Conservation (phyloP, 2,797 vertebrate species). For the Trematomus bernacchii region DNA sequence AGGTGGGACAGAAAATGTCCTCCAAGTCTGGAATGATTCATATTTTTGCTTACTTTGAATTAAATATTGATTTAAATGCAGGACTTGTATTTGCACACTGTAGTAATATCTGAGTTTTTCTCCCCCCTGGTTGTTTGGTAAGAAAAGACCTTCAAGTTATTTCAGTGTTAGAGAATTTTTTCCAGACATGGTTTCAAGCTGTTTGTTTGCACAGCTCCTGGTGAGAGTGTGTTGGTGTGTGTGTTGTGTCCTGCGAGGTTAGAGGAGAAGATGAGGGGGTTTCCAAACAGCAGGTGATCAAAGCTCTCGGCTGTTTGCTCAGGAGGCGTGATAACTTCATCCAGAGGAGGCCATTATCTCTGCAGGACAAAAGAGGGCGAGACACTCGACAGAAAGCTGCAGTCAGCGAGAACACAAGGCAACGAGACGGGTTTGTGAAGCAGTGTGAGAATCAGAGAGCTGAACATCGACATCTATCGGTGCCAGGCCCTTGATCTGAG, state of each 20-base stretch:
- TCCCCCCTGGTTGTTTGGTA: too few relatives aligned
- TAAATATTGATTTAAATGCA: too few relatives aligned
- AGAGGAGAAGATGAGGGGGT: conserved; percentile 21
- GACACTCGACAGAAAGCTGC: background rate
- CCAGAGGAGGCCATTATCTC: conserved; percentile 38
- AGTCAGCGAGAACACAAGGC: background rate
- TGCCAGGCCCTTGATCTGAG: too few relatives aligned
- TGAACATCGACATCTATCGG: too few relatives aligned
- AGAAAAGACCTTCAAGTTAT: too few relatives aligned
- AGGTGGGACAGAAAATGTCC: too few relatives aligned
- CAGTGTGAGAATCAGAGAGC: background rate
- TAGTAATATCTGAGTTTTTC: too few relatives aligned
- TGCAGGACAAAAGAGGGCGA: conserved; percentile 24
- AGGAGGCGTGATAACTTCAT: conserved; percentile 9
- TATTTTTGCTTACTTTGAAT: too few relatives aligned
- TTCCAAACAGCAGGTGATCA: conserved; percentile 40
- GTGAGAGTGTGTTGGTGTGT: background rate
- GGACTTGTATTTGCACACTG: too few relatives aligned
- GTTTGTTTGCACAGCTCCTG: background rate
- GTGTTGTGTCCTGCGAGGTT: background rate
- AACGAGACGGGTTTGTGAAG: background rate
- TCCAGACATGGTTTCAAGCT: too few relatives aligned
- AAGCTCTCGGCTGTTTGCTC: conserved; percentile 13
- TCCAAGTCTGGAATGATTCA: too few relatives aligned
- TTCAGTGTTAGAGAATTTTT: too few relatives aligned